Evolutionary conservation across 2,113 vertebrate species (phyloP), one percentile per base, ranked within the genome.

Genomic region (Pipa parva): DNA sequence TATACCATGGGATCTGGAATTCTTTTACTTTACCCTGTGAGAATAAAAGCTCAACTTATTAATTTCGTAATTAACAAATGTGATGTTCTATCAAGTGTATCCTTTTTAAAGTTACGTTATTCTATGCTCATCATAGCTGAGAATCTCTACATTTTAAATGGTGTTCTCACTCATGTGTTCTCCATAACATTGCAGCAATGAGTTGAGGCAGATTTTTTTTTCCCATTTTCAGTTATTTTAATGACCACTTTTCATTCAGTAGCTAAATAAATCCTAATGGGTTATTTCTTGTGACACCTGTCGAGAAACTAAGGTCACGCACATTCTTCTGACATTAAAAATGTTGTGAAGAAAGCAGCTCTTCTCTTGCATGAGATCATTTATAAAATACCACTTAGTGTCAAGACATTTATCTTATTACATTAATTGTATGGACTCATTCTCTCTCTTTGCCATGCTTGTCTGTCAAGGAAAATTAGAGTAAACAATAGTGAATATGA

Each of bases 291-390:
- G 24, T 26, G 49, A 63, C 49, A 54, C 22, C 24, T 68, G 20
- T 50, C 31, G 15, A 4, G 20, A 13, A 48, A 0, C 25, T 73
- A 63, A 50, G 67, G 46, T 21, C 20, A 55, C 49, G 54, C 63
- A 46, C 1, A 71, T n/a, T 36, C 52, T 71, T 51, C 49, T 68
- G 2, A 25, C 49, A 50, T 26, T 58, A 66, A 58, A n/a, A 57
- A 29, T 28, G 22, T n/a, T 22, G 18, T 25, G 8, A 48, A 63
- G 21, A 28, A 58, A 78, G 60, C 11, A 27, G 5, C 46, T 26
- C 12, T n/a, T 55, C 61, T 54, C 26, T 61, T 5, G 33, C 56
- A 61, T 22, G 13, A 21, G 25, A 65, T 69, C n/a, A 21, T 3
- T n/a, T n/a, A 15, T 63, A 51, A 20, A 72, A 67, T 51, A 31